Evolutionary conservation across 2,113 vertebrate species (phyloP).

Genomic region (Heptranchias perlo): DNA sequence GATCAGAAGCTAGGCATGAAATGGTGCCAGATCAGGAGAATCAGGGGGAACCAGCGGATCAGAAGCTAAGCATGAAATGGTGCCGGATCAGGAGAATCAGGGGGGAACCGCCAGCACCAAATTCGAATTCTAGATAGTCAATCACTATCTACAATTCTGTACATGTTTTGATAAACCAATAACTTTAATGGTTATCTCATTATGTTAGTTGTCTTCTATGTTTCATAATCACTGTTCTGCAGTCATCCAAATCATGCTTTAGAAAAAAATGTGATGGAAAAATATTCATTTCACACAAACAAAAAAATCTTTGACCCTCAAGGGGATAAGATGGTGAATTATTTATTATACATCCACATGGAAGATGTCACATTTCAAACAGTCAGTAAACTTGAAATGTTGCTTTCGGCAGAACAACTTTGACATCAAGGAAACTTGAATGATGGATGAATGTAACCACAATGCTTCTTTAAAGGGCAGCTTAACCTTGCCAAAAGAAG

Average conservation of each 20-base stretch:
- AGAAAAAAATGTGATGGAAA: neutral
- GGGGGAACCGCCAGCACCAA: neutral
- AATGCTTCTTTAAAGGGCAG: neutral
- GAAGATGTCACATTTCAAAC: conserved; percentile 20
- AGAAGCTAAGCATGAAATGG: too few species aligned
- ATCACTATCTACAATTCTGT: neutral
- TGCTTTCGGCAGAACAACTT: neutral
- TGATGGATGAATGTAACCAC: neutral
- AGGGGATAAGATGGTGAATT: neutral
- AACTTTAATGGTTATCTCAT: neutral
- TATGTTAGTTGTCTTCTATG: neutral
- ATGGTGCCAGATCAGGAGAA: too few species aligned
- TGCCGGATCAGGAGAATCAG: too few species aligned
- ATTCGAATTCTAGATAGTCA: neutral
- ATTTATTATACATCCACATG: neutral
- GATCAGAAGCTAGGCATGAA: too few species aligned
- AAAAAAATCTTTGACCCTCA: neutral
- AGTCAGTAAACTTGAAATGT: conserved; percentile 15
- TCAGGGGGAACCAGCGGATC: too few species aligned
- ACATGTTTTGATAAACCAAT: neutral
- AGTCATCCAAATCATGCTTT: neutral
- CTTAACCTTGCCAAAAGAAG: neutral
- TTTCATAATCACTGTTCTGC: neutral
- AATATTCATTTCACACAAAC: neutral
- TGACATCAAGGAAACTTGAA: neutral